Base-by-base conservation (phyloP, 2,888 invertebrate genomes). In the Schizaphis graminum region DNA sequence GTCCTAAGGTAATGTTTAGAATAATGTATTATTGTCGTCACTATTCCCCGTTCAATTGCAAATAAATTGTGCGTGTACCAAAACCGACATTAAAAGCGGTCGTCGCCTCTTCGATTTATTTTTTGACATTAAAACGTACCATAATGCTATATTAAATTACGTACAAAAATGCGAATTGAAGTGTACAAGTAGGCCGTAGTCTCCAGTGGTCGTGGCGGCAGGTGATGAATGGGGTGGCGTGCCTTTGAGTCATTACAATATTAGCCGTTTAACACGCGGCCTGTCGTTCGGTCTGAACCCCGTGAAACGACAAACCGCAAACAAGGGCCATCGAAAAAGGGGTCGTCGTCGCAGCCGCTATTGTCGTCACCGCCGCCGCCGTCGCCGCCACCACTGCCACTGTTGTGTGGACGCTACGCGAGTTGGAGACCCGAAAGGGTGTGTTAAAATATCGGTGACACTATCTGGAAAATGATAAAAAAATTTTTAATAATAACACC, bases 361-460 rank as follows among this genome's bases (percentile, higher is more conserved):
- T 67, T 92, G 87, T 86, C 24, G 57, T 56, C 28, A n/a, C 21
- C 13, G 56, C 26, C 41, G 35, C 1, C n/a, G 16, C 16, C 16
- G 10, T 11, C 5, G 0, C 53, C 53, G 4, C 21, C 49, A 49
- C 49, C 49, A 10, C 49, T 28, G 5, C 67, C 61, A 16, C 67
- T 21, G 67, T 67, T 67, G 35, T n/a, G 67, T n/a, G 53, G 21
- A 1, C 5, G 89, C 7, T 28, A 10, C 41, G 67, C n/a, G 77
- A 24, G 77, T 11, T 26, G 85, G 21, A n/a, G 41, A 57, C 24
- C 28, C 47, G 61, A 85, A 90, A 85, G 86, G 90, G 90, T 41
- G 90, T 57, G 93, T 86, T 61, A 49, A 86, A 89, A 93, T 84
- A 89, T 88, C 92, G 92, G 67, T 92, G 92, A 92, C 92, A 53